Evolutionary conservation across 2,888 invertebrate genomes (phyloP), one percentile per base, ranked within the genome.

Genomic region (Atherix ibis): DNA sequence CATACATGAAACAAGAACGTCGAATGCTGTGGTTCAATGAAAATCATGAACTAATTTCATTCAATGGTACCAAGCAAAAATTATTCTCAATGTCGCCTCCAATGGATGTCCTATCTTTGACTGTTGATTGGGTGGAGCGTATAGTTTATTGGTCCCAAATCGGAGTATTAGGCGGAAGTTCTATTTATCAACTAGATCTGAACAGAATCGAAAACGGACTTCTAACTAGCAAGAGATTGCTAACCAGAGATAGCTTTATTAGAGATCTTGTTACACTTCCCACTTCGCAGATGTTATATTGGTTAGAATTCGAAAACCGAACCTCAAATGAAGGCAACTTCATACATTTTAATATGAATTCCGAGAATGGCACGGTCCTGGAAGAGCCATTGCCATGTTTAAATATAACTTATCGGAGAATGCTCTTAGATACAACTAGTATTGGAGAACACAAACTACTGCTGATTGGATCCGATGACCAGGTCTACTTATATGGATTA

Each of bases 121-220:
- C 81, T 2, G 67, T 87, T 1, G 91, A 94, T 58, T 94, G 92
- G 92, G 71, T 92, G 27, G 74, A 80, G 31, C 68, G 88, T 31
- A 73, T 76, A 29, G 63, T 92, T 5, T 92, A 84, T 54, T 88
- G 85, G 75, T 69, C 78, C 0, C 85, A 85, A 56, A 50, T 67
- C 14, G 58, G 62, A 2, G 60, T 62, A 4, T 43, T 47, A 4
- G 54, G 62, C n/a, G 64, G 66, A 43, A 67, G 68, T 37, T 67
- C 68, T 1, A 64, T 79, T 17, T 73, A 75, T 48, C 68, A 73
- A 41, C 62, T 82, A 4, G 73, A 81, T 50, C 54, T 84, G 15
- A 76, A 73, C 40, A 60, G 64, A n/a, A 61, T 65, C 12, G 68
- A 70, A 31, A 65, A 63, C 1, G 51, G 68, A 15, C 71, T 72